Conservation (phyloP, 2,113 vertebrate species). For the Pardalotus punctatus region DNA sequence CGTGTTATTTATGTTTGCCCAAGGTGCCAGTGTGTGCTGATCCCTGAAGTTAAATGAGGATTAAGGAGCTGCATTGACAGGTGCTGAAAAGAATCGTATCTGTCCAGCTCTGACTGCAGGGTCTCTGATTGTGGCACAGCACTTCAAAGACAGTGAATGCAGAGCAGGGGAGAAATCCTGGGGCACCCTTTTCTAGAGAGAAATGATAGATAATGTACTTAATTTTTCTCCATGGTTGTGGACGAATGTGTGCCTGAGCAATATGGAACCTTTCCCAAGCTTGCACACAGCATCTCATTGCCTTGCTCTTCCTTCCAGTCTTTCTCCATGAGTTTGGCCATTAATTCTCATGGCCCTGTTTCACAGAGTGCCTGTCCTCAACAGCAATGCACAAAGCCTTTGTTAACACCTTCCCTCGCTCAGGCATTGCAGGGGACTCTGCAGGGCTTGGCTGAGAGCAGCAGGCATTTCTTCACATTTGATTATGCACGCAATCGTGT, state of each 20-base stretch:
- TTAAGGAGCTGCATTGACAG: not conserved
- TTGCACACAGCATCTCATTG: not conserved
- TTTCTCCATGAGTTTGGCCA: not conserved
- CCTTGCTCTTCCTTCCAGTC: not conserved
- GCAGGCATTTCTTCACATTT: not conserved
- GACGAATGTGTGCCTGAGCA: not conserved
- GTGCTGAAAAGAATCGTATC: not conserved
- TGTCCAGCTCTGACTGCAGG: not conserved
- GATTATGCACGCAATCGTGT: not conserved
- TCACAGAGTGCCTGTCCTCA: not conserved
- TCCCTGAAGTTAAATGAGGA: constrained; percentile 1
- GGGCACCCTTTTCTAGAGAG: not conserved
- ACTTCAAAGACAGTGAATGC: not conserved
- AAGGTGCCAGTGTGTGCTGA: not conserved
- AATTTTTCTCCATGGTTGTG: not conserved
- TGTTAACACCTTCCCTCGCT: not conserved
- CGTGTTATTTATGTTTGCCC: not conserved
- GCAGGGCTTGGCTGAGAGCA: not conserved
- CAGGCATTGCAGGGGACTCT: not conserved
- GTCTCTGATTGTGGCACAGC: not conserved
- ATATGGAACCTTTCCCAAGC: not conserved
- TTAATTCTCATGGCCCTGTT: not conserved
- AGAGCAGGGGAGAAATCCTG: not conserved
- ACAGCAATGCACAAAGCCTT: not conserved
- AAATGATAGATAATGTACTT: not conserved